phyloP scores from a whole-genome alignment of 2,113 vertebrate genomes.

The Rhinolophus ferrumequinum region DNA sequence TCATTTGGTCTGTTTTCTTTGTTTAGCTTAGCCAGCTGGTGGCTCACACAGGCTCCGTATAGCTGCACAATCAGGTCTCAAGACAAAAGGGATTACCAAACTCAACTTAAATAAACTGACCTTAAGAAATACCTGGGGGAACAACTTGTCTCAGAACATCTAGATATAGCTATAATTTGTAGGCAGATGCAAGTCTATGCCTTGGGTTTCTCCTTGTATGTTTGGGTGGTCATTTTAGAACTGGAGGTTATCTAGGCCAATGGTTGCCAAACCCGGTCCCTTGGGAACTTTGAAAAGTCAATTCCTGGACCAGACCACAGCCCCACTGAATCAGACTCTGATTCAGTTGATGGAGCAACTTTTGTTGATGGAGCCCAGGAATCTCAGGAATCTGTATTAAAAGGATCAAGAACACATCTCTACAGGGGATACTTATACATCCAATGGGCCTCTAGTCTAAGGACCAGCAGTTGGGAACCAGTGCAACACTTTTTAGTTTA shows the following conservation, averaged over 20 bases:
- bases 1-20: slow-evolving; percentile 44
- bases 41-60: not conserved
- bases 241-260: not conserved
- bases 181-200: not conserved
- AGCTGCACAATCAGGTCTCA: not conserved
- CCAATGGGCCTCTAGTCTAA: not conserved
- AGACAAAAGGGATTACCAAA: not conserved
- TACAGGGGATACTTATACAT: not conserved
- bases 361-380: not conserved
- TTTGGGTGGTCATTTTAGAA: not conserved
- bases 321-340: not conserved
- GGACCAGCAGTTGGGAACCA: not conserved
- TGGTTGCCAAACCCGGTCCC: not conserved
- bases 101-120: not conserved
- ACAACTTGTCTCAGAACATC: not conserved
- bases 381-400: not conserved
- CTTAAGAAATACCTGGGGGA: not conserved
- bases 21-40: not conserved
- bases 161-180: not conserved
- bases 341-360: too few relatives aligned
- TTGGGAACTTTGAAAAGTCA: not conserved
- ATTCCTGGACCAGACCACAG: not conserved
- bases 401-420: not conserved
- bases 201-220: not conserved
- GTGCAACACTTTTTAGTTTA: not conserved